Percentiles rank a stretch among this genome's conserved stretches.
These are phyloP conservation scores for Amphipyra berbera DNA, from an alignment of 2,888 invertebrate species.

Conservation along the genomic window DNA sequence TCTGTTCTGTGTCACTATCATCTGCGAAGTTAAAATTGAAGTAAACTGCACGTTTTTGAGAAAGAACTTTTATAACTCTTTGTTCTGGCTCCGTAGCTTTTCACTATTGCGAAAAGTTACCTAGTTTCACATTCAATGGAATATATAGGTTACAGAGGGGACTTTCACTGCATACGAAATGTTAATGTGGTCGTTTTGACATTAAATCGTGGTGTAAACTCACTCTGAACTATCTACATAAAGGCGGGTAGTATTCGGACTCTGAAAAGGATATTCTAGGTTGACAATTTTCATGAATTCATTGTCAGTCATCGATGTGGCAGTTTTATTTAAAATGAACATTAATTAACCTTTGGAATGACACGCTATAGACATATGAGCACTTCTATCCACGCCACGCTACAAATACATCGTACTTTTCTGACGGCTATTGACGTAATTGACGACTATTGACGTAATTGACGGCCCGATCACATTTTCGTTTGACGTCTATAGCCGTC, in stretches of 20 bases:
- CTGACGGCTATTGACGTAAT: too few relatives aligned
- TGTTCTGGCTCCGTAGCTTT: slow-evolving; percentile 41
- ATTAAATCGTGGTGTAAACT: slow-evolving; percentile 53
- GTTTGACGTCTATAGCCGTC: too few relatives aligned
- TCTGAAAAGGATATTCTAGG: slow-evolving; percentile 6
- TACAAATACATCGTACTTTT: too few relatives aligned
- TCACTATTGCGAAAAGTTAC: slow-evolving; percentile 44
- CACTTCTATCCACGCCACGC: too few relatives aligned
- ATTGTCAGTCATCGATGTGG: background rate
- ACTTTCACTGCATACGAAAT: slow-evolving; percentile 55
- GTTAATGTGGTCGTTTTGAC: slow-evolving; percentile 56
- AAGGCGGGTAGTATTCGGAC: slow-evolving; percentile 30
- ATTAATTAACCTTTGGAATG: too few relatives aligned
- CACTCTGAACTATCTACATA: slow-evolving; percentile 41
- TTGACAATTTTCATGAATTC: slow-evolving; percentile 4
- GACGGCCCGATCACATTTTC: too few relatives aligned
- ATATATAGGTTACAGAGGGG: slow-evolving; percentile 54
- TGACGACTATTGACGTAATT: too few relatives aligned
- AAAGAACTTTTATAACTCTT: slow-evolving; percentile 23
- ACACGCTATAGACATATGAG: too few relatives aligned
- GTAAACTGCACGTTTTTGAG: slow-evolving; percentile 32
- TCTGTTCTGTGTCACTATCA: slow-evolving; percentile 1
- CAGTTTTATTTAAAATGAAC: too few relatives aligned
- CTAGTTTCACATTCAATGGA: slow-evolving; percentile 52
- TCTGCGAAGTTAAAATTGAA: slow-evolving; percentile 27